Conservation (phyloP, 1,140 invertebrate species). For the Asbolus verrucosus region DNA sequence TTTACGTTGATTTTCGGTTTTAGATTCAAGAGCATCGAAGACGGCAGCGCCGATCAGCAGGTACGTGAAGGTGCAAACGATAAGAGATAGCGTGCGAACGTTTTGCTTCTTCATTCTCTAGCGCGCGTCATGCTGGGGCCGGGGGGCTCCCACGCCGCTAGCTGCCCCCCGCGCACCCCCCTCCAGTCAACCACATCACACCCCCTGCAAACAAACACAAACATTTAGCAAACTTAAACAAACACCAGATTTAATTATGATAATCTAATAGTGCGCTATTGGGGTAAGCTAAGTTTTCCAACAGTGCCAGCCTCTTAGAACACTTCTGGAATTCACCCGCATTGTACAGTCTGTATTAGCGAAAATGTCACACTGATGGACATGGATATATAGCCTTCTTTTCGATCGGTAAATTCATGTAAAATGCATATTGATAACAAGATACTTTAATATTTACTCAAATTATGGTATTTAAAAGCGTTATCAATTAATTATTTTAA, state of each 20-base stretch:
- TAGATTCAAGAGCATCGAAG: constrained; percentile 97
- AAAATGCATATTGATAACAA: too few species aligned
- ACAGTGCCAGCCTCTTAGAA: background rate
- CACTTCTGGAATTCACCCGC: background rate
- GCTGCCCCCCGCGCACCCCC: constrained; percentile 60
- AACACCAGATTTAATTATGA: constrained; percentile 16
- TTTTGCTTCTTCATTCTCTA: constrained; percentile 95
- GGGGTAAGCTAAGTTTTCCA: background rate
- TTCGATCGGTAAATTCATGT: too few species aligned
- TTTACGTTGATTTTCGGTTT: constrained; percentile 89
- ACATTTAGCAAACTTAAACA: constrained; percentile 36
- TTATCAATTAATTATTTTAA: too few species aligned
- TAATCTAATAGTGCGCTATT: constrained; percentile 23
- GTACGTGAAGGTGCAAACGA: constrained; percentile 99
- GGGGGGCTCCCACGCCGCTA: constrained; percentile 63
- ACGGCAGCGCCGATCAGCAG: constrained; percentile 98
- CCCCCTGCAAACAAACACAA: constrained; percentile 51
- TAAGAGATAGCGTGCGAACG: constrained; percentile 97
- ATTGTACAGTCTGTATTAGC: too few species aligned
- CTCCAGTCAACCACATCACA: constrained; percentile 55
- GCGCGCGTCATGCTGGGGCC: constrained; percentile 64
- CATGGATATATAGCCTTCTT: too few species aligned
- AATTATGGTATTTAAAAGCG: too few species aligned
- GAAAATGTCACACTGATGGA: too few species aligned
- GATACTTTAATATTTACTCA: too few species aligned